Conservation (phyloP, 2,113 vertebrate genomes). For the Leuciscus idus region DNA sequence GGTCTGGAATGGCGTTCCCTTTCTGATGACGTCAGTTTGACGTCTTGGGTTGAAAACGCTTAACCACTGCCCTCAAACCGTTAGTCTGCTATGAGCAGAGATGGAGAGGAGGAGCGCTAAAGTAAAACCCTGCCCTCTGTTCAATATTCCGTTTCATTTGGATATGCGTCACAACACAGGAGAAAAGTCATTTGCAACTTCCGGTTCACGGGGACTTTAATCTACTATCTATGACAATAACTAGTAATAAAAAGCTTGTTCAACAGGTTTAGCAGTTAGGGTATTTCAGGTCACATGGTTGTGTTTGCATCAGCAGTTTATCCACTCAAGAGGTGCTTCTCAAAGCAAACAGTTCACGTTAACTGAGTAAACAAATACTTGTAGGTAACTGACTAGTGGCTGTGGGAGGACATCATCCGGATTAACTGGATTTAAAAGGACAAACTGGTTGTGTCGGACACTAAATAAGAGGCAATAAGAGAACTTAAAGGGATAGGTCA, state of each 20-base stretch:
- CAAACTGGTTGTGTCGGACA: constrained; percentile 35
- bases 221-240: constrained; percentile 1
- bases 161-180: too few species aligned
- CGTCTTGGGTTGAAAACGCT: too few species aligned
- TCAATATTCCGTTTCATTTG: too few species aligned
- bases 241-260: background rate
- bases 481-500: background rate
- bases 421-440: constrained; percentile 39
- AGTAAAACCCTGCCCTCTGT: too few species aligned
- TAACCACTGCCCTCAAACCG: too few species aligned
- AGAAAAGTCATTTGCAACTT: too few species aligned
- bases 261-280: background rate
- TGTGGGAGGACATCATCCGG: constrained; percentile 27
- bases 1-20: too few species aligned
- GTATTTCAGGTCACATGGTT: background rate
- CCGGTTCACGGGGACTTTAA: background rate
- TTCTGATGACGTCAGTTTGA: too few species aligned
- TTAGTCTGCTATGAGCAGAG: too few species aligned
- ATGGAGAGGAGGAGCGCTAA: too few species aligned
- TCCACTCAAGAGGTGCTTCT: background rate
- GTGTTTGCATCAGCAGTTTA: background rate
- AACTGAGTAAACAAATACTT: background rate
- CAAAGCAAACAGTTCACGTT: background rate
- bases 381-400: background rate
- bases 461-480: background rate